phyloP scores from a whole-genome alignment of 2,113 vertebrate genomes.

The Gnathonemus longibarbis region DNA sequence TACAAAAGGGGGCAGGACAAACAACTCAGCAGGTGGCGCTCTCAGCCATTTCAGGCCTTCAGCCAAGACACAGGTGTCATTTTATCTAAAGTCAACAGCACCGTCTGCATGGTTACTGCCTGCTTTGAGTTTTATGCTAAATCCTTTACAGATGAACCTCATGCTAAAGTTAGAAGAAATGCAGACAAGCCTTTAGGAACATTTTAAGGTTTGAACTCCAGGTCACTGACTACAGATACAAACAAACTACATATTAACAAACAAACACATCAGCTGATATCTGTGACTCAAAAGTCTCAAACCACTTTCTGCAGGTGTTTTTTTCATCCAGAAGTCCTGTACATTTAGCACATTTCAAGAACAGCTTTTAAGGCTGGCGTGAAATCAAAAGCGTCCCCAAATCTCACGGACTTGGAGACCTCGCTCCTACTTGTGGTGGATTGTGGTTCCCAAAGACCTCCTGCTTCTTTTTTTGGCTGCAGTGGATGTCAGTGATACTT shows the following conservation, averaged over 20 bases:
- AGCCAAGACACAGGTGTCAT: not conserved
- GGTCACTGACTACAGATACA: not conserved
- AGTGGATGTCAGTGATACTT: not conserved
- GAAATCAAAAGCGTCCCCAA: not conserved
- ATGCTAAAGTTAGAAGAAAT: not conserved
- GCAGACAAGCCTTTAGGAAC: not conserved
- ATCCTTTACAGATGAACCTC: not conserved
- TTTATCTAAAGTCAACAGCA: not conserved
- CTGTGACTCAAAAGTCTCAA: not conserved
- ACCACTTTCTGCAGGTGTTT: not conserved
- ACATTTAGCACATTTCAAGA: not conserved
- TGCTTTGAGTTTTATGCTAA: not conserved
- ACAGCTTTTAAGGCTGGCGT: not conserved
- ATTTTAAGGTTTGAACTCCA: not conserved
- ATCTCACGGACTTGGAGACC: not conserved
- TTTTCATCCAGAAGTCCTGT: not conserved
- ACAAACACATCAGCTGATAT: not conserved
- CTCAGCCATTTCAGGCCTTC: not conserved
- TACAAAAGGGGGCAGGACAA: constrained; percentile 9
- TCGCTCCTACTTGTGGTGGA: constrained; percentile 10
- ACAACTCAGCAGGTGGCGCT: not conserved
- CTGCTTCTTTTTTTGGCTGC: not conserved
- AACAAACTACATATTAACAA: not conserved
- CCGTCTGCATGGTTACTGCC: not conserved
- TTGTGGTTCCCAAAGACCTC: not conserved